Percentiles rank a stretch among this genome's conserved stretches.
Conservation (phyloP, 1,140 invertebrate species). For the Whitmania pigra region DNA sequence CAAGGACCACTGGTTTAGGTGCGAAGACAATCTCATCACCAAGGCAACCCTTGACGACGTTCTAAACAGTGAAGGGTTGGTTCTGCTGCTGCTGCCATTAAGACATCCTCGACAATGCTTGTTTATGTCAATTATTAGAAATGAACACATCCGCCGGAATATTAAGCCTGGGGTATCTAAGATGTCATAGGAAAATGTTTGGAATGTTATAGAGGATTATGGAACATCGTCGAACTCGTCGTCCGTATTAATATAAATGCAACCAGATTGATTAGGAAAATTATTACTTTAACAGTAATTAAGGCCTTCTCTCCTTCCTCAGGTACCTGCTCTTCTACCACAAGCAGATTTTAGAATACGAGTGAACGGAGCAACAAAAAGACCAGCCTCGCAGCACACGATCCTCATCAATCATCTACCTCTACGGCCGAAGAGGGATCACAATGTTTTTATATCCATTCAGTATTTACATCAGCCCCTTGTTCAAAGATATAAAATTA, state of each 20-base stretch:
- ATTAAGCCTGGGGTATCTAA: neutral
- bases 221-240: too few species aligned
- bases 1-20: conserved; percentile 86
- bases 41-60: conserved; percentile 74
- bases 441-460: too few species aligned
- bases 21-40: conserved; percentile 87
- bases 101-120: neutral
- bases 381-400: neutral
- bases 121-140: neutral
- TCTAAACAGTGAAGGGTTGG: conserved; percentile 81
- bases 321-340: conserved; percentile 85
- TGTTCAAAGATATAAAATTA: too few species aligned
- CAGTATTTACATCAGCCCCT: too few species aligned
- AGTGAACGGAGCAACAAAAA: conserved; percentile 35
- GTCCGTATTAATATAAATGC: neutral
- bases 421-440: too few species aligned
- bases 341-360: conserved; percentile 75
- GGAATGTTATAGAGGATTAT: too few species aligned
- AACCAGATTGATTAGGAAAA: neutral
- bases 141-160: neutral
- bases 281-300: neutral
- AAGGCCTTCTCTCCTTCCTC: conserved; percentile 35
- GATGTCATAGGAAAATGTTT: too few species aligned
- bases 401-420: too few species aligned
- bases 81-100: conserved; percentile 20